Percentiles rank a stretch among this genome's conserved stretches.
Evolutionary conservation across 2,797 vertebrate genomes (phyloP).

Genomic region (Pogonophryne albipinna): DNA sequence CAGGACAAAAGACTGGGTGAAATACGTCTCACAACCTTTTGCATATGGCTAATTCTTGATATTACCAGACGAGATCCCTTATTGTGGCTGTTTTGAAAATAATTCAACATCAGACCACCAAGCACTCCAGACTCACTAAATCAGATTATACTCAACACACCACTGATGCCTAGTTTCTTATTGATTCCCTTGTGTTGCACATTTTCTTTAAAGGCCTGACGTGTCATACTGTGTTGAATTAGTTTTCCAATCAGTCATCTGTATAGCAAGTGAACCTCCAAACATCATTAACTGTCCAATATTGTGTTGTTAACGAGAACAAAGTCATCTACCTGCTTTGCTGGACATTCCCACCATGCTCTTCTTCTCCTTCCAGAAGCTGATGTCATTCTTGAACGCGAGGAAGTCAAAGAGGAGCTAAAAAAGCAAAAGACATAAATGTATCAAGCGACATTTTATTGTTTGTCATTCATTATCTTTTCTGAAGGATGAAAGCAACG

Average conservation of each 20-base stretch:
- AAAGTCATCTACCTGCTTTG: conserved; percentile 90
- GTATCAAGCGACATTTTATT: not conserved
- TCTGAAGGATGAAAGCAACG: not conserved
- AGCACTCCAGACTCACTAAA: not conserved
- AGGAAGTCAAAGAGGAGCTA: conserved; percentile 98
- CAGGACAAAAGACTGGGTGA: not conserved
- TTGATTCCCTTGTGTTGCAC: not conserved
- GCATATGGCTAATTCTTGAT: not conserved
- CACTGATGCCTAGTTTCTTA: not conserved
- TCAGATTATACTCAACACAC: not conserved
- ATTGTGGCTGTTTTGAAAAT: not conserved
- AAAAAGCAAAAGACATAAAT: conserved; percentile 22
- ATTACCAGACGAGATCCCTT: not conserved
- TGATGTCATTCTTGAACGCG: conserved; percentile 99
- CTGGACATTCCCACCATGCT: conserved; percentile 99
- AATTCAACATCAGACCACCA: conserved; percentile 23
- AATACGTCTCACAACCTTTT: conserved; percentile 4
- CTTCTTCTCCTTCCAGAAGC: conserved; percentile 98
- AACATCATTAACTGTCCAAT: not conserved
- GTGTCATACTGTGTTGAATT: not conserved
- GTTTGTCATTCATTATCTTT: not conserved
- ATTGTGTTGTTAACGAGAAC: not conserved
- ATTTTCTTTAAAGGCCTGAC: too few species aligned
- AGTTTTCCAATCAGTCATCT: not conserved
- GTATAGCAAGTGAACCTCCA: not conserved